Conservation (phyloP, 2,888 invertebrate genomes). For the Nephrocerus scutellatus region DNA sequence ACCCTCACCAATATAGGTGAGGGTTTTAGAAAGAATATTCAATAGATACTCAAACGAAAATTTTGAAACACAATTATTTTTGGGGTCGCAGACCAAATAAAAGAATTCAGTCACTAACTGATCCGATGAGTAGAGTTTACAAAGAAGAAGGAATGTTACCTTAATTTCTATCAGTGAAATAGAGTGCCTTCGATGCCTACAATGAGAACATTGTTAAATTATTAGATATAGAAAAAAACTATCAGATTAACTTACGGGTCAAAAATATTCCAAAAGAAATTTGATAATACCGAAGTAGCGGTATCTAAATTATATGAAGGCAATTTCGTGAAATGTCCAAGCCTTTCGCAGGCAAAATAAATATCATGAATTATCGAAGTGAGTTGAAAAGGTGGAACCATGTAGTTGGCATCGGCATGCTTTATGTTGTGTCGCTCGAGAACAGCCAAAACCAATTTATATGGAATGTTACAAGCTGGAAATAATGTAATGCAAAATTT, state of each 20-base stretch:
- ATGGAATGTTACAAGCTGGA: constrained; percentile 41
- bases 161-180: constrained; percentile 43
- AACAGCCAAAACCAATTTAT: constrained; percentile 40
- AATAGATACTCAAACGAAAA: constrained; percentile 40
- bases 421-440: constrained; percentile 39
- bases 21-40: constrained; percentile 36
- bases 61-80: constrained; percentile 37
- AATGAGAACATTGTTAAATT: constrained; percentile 10
- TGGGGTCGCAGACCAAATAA: constrained; percentile 32
- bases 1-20: constrained; percentile 42
- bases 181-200: constrained; percentile 38
- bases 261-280: constrained; percentile 46
- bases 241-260: constrained; percentile 37
- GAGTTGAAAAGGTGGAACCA: constrained; percentile 41
- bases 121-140: constrained; percentile 37
- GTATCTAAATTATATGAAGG: constrained; percentile 33
- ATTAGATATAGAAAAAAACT: neutral
- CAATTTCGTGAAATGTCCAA: constrained; percentile 37
- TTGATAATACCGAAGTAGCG: constrained; percentile 35
- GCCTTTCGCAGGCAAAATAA: constrained; percentile 43
- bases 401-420: constrained; percentile 33
- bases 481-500: constrained; percentile 4
- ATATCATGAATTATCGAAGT: constrained; percentile 44
- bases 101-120: constrained; percentile 38
- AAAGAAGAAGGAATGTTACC: constrained; percentile 40